These are phyloP conservation scores for Hypomecis punctinalis DNA, from an alignment of 2,888 invertebrate species.

Conservation along the genomic window DNA sequence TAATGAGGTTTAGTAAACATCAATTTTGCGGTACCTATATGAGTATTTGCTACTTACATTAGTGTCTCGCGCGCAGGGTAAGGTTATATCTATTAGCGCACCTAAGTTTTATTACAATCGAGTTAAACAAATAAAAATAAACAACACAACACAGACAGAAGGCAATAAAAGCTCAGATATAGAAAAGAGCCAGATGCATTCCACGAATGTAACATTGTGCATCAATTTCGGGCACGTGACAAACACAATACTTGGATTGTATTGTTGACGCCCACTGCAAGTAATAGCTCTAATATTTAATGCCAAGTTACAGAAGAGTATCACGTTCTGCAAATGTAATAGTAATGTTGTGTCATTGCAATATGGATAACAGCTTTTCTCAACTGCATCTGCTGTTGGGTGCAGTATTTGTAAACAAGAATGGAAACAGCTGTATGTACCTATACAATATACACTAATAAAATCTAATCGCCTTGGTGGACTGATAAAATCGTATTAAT, in stretches of 20 bases:
- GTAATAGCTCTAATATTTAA: slow-evolving; percentile 60
- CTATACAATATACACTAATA: no score
- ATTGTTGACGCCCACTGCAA: slow-evolving; percentile 49
- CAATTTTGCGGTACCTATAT: no score
- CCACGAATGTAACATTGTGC: slow-evolving; percentile 47
- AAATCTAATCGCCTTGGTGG: no score
- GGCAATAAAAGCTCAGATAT: slow-evolving; percentile 16
- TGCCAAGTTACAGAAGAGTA: slow-evolving; percentile 52
- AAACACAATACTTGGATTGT: slow-evolving; percentile 60
- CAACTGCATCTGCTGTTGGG: neutral
- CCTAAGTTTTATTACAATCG: neutral
- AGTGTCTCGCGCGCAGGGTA: no score
- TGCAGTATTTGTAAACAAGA: neutral
- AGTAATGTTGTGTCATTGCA: slow-evolving; percentile 9
- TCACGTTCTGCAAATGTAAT: slow-evolving; percentile 66
- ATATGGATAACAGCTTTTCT: neutral
- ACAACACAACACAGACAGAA: slow-evolving; percentile 6
- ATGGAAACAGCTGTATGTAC: no score
- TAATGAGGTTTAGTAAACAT: no score
- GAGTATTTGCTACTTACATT: no score
- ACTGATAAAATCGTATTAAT: no score
- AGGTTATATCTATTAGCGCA: neutral
- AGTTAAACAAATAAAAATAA: slow-evolving; percentile 1
- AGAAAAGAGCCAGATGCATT: slow-evolving; percentile 33
- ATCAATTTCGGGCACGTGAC: slow-evolving; percentile 67